Percentiles rank a stretch among this genome's conserved stretches.
Conservation (phyloP, 2,113 vertebrate species). For the Phaethon lepturus region DNA sequence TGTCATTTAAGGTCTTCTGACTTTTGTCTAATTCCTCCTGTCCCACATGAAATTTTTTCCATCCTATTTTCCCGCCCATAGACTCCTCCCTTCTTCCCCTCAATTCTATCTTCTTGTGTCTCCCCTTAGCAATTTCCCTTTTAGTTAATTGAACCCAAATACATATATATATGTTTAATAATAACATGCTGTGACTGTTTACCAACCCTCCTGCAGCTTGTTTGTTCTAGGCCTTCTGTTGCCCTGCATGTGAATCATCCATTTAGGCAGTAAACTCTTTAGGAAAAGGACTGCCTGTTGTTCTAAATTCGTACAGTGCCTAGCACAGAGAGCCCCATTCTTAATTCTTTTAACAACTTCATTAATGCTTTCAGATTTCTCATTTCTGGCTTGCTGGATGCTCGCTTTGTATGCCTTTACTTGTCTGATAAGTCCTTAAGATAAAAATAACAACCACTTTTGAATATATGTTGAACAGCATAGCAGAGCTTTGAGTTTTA, state of each 20-base stretch:
- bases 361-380: neutral
- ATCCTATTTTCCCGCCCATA: neutral
- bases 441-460: neutral
- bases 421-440: neutral
- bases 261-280: neutral
- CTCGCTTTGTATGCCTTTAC: neutral
- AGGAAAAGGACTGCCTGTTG: neutral
- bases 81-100: neutral
- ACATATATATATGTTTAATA: neutral
- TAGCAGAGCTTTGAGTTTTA: neutral
- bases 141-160: neutral
- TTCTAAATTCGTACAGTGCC: neutral
- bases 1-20: neutral
- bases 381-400: neutral
- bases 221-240: slow-evolving; percentile 24
- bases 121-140: neutral
- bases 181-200: neutral
- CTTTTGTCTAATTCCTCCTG: neutral
- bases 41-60: neutral
- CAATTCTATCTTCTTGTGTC: neutral
- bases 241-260: neutral
- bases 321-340: neutral
- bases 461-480: neutral
- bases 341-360: neutral
- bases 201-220: neutral